Percentiles rank a stretch among this genome's conserved stretches.
phyloP scores from a whole-genome alignment of 2,888 invertebrate species.

The Drosophila lutescens region DNA sequence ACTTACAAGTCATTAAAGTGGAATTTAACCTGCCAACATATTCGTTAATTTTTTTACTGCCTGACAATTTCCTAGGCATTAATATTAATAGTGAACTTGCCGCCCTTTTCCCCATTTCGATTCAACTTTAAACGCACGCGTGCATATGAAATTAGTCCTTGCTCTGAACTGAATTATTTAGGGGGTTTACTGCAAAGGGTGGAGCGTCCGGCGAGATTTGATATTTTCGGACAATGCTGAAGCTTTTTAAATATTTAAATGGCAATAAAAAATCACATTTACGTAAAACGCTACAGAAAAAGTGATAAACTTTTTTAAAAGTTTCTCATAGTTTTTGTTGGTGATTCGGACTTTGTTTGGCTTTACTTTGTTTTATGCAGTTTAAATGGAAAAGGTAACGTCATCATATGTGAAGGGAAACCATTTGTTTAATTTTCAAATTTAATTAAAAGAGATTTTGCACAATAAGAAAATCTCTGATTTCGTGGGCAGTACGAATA shows the following conservation, averaged over 20 bases:
- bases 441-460: background rate
- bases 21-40: constrained; percentile 6
- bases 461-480: too few relatives aligned
- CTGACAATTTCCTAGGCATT: constrained; percentile 40
- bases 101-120: background rate
- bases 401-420: background rate
- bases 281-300: background rate
- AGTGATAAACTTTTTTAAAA: background rate
- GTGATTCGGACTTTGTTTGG: background rate
- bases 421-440: background rate
- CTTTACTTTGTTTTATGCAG: background rate
- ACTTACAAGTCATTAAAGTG: constrained; percentile 26
- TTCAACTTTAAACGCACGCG: constrained; percentile 27
- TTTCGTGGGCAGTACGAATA: too few relatives aligned
- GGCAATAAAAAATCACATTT: constrained; percentile 19
- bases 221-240: constrained; percentile 18
- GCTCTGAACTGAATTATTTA: constrained; percentile 14
- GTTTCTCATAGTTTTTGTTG: background rate
- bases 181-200: constrained; percentile 1
- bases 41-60: constrained; percentile 8
- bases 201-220: constrained; percentile 31
- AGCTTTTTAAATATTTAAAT: constrained; percentile 41
- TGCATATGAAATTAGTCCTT: constrained; percentile 21
- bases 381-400: background rate
- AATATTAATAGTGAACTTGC: constrained; percentile 34